These are phyloP conservation scores for Acrocyrtus sp. DNA, from an alignment of 2,888 invertebrate genomes.

Conservation along the genomic window DNA sequence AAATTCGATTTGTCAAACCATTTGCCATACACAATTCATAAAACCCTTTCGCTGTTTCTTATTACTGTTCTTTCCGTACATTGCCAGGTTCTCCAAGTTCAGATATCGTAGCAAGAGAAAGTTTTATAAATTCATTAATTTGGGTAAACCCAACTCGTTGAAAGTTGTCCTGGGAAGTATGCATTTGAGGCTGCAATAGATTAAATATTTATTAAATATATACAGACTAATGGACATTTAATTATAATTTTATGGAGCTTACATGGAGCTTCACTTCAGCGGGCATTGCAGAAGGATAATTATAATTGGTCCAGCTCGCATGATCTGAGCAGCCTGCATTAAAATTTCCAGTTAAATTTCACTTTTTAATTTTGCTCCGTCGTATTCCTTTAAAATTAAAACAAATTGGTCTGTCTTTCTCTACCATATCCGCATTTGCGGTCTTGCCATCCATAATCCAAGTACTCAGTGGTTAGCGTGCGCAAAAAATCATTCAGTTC, in stretches of 20 bases:
- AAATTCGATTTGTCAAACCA: too few species aligned
- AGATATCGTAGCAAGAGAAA: conserved; percentile 19
- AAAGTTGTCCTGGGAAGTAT: conserved; percentile 27
- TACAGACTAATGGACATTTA: too few species aligned
- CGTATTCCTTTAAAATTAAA: too few species aligned
- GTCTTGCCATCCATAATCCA: conserved; percentile 5
- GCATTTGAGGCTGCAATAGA: conserved; percentile 44
- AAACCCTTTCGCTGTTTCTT: too few species aligned
- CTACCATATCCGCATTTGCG: background rate
- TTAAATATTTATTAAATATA: too few species aligned
- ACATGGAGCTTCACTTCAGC: conserved; percentile 28
- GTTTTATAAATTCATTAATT: conserved; percentile 37
- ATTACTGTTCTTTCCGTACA: too few species aligned
- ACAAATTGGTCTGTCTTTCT: too few species aligned
- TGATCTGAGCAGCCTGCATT: conserved; percentile 42
- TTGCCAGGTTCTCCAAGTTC: conserved; percentile 46
- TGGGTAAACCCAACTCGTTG: conserved; percentile 25
- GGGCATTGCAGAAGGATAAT: conserved; percentile 38
- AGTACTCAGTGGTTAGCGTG: conserved; percentile 29
- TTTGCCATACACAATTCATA: too few species aligned
- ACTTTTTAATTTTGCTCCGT: too few species aligned
- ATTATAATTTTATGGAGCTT: too few species aligned
- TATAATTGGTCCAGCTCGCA: conserved; percentile 34
- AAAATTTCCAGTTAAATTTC: too few species aligned
- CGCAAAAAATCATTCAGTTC: conserved; percentile 23